Conservation (phyloP, 2,797 vertebrate species). For the Rhinogobio ventralis region DNA sequence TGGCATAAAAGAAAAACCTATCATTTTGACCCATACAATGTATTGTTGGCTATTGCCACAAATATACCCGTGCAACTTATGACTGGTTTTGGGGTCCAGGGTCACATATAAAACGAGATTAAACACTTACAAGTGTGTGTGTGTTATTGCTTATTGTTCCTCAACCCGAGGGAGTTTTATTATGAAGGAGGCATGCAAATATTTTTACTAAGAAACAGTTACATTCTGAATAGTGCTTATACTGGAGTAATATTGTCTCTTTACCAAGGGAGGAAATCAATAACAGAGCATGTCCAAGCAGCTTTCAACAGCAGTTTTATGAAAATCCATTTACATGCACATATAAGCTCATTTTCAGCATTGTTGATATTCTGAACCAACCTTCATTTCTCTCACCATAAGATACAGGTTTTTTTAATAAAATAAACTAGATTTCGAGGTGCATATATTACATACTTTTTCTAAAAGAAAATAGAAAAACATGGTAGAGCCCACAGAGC, state of each 20-base stretch:
- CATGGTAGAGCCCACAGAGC: not conserved
- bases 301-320: constrained; percentile 1
- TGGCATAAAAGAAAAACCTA: too few relatives aligned
- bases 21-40: too few relatives aligned
- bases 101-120: not conserved
- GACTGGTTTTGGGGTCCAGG: too few relatives aligned
- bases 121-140: not conserved
- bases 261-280: constrained; percentile 3
- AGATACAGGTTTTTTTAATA: not conserved
- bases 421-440: not conserved
- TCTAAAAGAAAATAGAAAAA: not conserved
- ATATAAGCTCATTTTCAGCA: not conserved
- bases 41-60: too few relatives aligned
- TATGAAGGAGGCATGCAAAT: not conserved
- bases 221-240: constrained; percentile 16
- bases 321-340: constrained; percentile 12
- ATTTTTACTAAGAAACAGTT: not conserved
- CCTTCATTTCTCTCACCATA: constrained; percentile 21
- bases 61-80: too few relatives aligned
- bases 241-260: constrained; percentile 13
- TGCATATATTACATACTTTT: not conserved
- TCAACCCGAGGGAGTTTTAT: not conserved
- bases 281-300: not conserved
- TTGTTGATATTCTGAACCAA: constrained; percentile 36
- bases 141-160: not conserved